These are phyloP conservation scores for Actinia equina DNA, from an alignment of 64 coral and sea anemone genomes.

Conservation along the genomic window DNA sequence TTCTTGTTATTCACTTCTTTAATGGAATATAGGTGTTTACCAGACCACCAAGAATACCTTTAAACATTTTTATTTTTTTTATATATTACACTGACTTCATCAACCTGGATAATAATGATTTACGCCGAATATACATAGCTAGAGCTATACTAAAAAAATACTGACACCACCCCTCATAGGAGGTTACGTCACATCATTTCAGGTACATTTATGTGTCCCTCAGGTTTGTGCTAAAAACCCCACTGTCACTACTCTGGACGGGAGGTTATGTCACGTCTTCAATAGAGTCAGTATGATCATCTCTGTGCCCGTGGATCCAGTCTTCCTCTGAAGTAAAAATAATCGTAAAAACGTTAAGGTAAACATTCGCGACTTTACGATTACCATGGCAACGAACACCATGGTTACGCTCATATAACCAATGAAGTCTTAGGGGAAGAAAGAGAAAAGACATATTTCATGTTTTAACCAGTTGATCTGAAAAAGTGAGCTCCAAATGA, in stretches of 20 bases:
- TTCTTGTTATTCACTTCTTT: too few relatives aligned
- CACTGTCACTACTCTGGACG: not conserved
- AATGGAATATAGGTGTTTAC: too few relatives aligned
- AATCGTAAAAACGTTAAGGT: not conserved
- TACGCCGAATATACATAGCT: not conserved
- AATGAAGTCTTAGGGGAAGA: too few relatives aligned
- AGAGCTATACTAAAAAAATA: not conserved
- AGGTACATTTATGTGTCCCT: not conserved
- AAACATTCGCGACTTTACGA: not conserved
- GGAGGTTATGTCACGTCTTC: not conserved
- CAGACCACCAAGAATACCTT: too few relatives aligned
- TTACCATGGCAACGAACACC: not conserved
- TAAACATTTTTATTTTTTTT: not conserved
- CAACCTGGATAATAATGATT: not conserved
- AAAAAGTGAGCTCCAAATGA: too few relatives aligned
- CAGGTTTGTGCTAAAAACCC: not conserved
- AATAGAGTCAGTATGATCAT: not conserved
- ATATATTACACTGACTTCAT: not conserved
- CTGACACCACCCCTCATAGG: not conserved
- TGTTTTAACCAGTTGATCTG: too few relatives aligned
- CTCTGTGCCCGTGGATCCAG: not conserved
- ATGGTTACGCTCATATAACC: too few relatives aligned
- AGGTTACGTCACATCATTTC: not conserved
- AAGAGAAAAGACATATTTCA: too few relatives aligned
- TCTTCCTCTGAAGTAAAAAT: not conserved